phyloP scores from a whole-genome alignment of 2,113 vertebrate genomes.

The Corythaixoides concolor region DNA sequence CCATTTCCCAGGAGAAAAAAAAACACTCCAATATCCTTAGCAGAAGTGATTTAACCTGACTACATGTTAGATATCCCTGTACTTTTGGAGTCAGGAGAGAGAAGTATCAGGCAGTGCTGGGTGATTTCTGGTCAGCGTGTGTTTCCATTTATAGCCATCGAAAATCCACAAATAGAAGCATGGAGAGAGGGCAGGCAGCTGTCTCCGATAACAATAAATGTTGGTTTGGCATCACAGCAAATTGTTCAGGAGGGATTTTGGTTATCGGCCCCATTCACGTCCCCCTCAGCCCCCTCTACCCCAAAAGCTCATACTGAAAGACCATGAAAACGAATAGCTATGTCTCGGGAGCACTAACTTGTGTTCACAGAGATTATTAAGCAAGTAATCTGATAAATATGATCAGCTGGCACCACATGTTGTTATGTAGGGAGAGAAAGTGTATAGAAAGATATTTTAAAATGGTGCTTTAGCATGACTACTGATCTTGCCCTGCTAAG shows the following conservation, averaged over 20 bases:
- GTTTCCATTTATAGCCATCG: slow-evolving; percentile 93
- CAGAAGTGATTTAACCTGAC: slow-evolving; percentile 62
- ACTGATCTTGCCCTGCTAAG: not conserved
- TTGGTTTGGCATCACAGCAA: slow-evolving; percentile 56
- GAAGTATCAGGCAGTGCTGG: slow-evolving; percentile 72
- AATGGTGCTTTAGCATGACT: not conserved
- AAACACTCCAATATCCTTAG: not conserved
- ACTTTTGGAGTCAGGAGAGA: slow-evolving; percentile 67
- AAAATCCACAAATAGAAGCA: slow-evolving; percentile 88
- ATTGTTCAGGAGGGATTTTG: slow-evolving; percentile 25
- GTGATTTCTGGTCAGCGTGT: slow-evolving; percentile 77
- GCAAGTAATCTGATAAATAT: not conserved
- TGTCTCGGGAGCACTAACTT: not conserved
- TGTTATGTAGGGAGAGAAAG: not conserved
- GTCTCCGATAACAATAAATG: slow-evolving; percentile 81
- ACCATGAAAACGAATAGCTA: not conserved
- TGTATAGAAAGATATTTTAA: not conserved
- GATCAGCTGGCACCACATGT: not conserved
- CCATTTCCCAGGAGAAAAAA: slow-evolving; percentile 70
- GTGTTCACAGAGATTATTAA: not conserved
- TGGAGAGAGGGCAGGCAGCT: slow-evolving; percentile 78
- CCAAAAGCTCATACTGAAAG: not conserved
- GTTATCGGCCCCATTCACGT: not conserved
- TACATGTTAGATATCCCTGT: slow-evolving; percentile 69
- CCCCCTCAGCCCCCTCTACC: not conserved